phyloP scores from a whole-genome alignment of 2,797 vertebrate genomes.

The Sciurus vulgaris region DNA sequence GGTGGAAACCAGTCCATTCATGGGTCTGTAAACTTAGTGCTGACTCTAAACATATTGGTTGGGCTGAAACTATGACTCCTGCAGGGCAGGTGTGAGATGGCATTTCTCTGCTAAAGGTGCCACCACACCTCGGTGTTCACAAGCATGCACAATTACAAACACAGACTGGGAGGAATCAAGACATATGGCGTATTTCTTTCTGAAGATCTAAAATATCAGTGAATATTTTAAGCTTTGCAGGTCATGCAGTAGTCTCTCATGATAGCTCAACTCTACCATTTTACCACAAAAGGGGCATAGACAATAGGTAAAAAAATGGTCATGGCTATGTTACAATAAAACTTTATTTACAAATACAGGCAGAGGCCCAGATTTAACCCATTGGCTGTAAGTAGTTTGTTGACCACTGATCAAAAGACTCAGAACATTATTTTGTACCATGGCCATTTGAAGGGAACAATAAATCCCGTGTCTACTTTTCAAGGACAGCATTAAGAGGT shows the following conservation, averaged over 20 bases:
- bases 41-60: not conserved
- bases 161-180: not conserved
- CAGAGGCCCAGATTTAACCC: not conserved
- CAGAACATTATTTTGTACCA: not conserved
- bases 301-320: not conserved
- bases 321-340: not conserved
- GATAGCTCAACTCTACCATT: not conserved
- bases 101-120: not conserved
- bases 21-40: not conserved
- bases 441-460: not conserved
- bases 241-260: not conserved
- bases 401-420: not conserved
- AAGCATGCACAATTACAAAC: not conserved
- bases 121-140: rapidly evolving
- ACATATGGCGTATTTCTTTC: not conserved
- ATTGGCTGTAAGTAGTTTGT: not conserved
- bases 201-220: not conserved
- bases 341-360: not conserved
- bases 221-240: not conserved
- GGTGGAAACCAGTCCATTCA: not conserved
- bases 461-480: not conserved
- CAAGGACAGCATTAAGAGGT: not conserved
- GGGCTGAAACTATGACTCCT: not conserved
- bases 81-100: not conserved
- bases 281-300: not conserved